A percentile compares a stretch with the other conserved stretches of the same genome.
These are phyloP conservation scores for Philonicus albiceps DNA, from an alignment of 2,888 invertebrate genomes.

Conservation along the genomic window DNA sequence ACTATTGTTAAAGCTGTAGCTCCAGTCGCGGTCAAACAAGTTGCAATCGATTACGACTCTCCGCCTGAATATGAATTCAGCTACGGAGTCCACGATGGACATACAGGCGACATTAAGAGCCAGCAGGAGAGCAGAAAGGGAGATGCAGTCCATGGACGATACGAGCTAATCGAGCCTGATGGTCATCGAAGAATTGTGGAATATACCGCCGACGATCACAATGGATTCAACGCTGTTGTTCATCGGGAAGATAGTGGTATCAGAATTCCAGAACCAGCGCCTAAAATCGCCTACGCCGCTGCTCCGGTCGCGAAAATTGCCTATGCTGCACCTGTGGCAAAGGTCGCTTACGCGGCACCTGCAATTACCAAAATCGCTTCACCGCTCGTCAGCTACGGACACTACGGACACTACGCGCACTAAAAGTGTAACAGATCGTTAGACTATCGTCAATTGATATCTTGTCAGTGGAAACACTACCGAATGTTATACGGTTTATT, in stretches of 20 bases:
- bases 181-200: slow-evolving; percentile 66
- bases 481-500: slow-evolving; percentile 3
- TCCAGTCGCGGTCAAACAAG: slow-evolving; percentile 42
- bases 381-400: slow-evolving; percentile 45
- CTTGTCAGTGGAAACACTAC: background rate
- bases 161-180: slow-evolving; percentile 66
- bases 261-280: slow-evolving; percentile 42
- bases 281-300: slow-evolving; percentile 57
- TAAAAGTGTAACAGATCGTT: slow-evolving; percentile 45
- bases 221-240: slow-evolving; percentile 68
- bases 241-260: slow-evolving; percentile 59
- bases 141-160: slow-evolving; percentile 66
- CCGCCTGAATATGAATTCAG: slow-evolving; percentile 66
- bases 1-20: slow-evolving; percentile 40
- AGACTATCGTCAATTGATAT: background rate
- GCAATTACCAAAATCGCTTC: background rate
- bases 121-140: slow-evolving; percentile 67
- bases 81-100: slow-evolving; percentile 65
- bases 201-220: slow-evolving; percentile 66
- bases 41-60: slow-evolving; percentile 53
- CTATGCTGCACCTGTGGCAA: slow-evolving; percentile 50
- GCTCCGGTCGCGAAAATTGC: slow-evolving; percentile 58
- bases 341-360: slow-evolving; percentile 50
- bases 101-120: slow-evolving; percentile 64
- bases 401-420: slow-evolving; percentile 55